Evolutionary conservation across 2,797 vertebrate genomes (phyloP).

Genomic region (Oceanodroma leucorhoa): DNA sequence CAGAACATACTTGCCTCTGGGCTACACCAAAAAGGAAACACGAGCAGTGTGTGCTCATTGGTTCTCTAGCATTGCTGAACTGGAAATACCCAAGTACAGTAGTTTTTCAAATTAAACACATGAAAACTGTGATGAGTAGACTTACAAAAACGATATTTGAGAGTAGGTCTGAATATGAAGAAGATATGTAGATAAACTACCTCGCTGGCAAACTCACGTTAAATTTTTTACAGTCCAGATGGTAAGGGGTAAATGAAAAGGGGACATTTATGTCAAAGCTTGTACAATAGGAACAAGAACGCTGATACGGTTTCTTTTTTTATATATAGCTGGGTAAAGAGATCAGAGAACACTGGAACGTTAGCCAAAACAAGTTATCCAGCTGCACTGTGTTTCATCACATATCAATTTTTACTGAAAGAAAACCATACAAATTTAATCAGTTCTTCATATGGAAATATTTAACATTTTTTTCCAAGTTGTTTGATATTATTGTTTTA

Average conservation of each 20-base stretch:
- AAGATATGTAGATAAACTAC: background rate
- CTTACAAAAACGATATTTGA: background rate
- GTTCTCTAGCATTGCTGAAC: background rate
- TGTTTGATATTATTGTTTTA: slow-evolving; percentile 82
- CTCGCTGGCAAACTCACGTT: background rate
- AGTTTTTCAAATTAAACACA: background rate
- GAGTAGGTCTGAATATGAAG: background rate
- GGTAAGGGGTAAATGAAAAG: background rate
- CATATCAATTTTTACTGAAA: slow-evolving; percentile 78
- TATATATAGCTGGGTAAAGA: slow-evolving; percentile 18
- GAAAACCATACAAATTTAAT: slow-evolving; percentile 82
- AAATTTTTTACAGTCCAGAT: background rate
- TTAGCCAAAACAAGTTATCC: slow-evolving; percentile 66
- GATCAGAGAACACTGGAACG: slow-evolving; percentile 55
- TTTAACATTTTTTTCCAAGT: slow-evolving; percentile 76
- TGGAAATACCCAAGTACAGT: background rate
- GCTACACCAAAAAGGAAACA: background rate
- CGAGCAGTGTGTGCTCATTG: background rate
- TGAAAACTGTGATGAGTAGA: background rate
- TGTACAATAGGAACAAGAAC: background rate
- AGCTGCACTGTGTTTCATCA: slow-evolving; percentile 74
- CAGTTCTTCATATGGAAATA: slow-evolving; percentile 80
- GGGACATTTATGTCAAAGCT: background rate
- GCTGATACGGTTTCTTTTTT: background rate
- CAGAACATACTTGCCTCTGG: background rate